Base-by-base conservation (phyloP, 2,888 invertebrate genomes). In the Scelioninae gen. 1 region DNA sequence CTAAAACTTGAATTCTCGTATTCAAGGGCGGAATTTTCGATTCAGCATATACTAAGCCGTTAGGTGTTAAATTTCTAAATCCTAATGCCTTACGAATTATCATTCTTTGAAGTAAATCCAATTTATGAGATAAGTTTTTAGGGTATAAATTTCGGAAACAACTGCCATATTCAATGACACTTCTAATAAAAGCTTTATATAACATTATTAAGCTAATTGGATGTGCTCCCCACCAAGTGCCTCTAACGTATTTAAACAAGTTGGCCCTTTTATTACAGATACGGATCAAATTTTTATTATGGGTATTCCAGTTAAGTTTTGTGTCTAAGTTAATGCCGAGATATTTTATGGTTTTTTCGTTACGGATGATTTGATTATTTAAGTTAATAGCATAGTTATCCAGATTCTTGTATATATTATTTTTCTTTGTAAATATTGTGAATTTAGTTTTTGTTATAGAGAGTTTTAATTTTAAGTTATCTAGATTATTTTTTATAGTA, bases 181-280 rank as follows among this genome's bases (percentile, higher is more conserved):
- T 38, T 38, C 38, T 38, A 38, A 38, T 10, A 5, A 38, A 38
- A 38, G 38, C 10, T 38, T 38, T 38, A 38, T 38, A 38, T 38
- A 38, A 9, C 9, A 38, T 38, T 9, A 38, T 8, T 38, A 38
- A 10, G 5, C 9, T 38, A 9, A 9, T 38, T 8, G 38, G 10
- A 5, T 38, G 38, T 38, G 38, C 38, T 38, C 78, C 77, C 68
- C 78, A 78, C 62, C 56, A 78, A 0, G 69, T 69, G 11, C 63
- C 56, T 34, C 77, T 38, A 11, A 82, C 47, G 45, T 56, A 76
- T 74, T 82, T 77, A 15, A 77, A 23, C 10, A 82, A 45, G 55
- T 82, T 43, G 5, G 56, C 10, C 23, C 60, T 69, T n/a, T 60
- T 60, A 11, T 32, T 65, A 15, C 47, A 8, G 29, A 56, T 75